These are phyloP conservation scores for Anabas testudineus DNA, from an alignment of 2,797 vertebrate genomes.

Conservation along the genomic window DNA sequence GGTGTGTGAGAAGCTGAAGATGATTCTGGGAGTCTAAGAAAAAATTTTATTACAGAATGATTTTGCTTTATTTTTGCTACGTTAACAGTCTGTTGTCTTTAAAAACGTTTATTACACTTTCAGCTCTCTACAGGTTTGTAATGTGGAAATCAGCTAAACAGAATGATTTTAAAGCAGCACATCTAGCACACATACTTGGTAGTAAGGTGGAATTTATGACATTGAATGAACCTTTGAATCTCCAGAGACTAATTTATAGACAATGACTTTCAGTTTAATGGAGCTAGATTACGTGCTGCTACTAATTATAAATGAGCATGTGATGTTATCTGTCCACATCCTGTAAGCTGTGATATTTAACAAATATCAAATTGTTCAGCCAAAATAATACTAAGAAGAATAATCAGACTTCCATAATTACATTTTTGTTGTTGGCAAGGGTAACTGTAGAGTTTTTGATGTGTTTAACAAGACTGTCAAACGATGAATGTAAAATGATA, in stretches of 20 bases:
- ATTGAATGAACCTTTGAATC: conserved; percentile 56
- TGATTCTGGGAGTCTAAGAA: conserved; percentile 35
- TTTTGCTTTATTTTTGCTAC: conserved; percentile 3
- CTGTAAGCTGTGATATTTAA: conserved; percentile 4
- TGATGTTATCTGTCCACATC: conserved; percentile 50
- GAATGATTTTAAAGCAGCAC: conserved; percentile 19
- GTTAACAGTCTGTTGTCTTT: not conserved
- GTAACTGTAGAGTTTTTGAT: not conserved
- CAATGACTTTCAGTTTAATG: conserved; percentile 78
- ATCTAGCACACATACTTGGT: conserved; percentile 42
- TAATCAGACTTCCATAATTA: too few relatives aligned
- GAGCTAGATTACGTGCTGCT: conserved; percentile 56
- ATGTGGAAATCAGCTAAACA: conserved; percentile 4
- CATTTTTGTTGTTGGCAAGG: too few relatives aligned
- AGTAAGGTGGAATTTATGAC: conserved; percentile 45
- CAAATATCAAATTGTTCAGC: conserved; percentile 3
- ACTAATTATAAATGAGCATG: conserved; percentile 54
- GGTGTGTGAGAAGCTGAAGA: conserved; percentile 44
- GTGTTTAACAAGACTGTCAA: conserved; percentile 2
- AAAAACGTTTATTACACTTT: not conserved
- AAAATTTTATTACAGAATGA: conserved; percentile 22
- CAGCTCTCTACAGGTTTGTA: not conserved
- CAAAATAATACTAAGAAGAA: not conserved
- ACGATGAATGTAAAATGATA: too few relatives aligned
- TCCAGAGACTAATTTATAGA: conserved; percentile 82